Base-by-base conservation (phyloP, 2,888 invertebrate species). In the Himalopsyche tibetana region DNA sequence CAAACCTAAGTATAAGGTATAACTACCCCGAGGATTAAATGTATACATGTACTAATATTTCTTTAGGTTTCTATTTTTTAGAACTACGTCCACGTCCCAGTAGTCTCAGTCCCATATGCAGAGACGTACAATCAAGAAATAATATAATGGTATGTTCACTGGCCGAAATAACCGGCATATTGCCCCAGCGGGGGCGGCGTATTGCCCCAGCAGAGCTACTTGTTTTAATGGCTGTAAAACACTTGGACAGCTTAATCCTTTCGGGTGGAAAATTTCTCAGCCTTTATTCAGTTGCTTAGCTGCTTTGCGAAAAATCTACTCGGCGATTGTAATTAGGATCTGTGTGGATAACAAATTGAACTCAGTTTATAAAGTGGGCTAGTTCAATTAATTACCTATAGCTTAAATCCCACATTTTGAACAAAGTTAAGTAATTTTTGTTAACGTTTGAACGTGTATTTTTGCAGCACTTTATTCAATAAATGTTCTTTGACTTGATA, bases 191-290 rank as follows among this genome's bases (percentile, higher is more conserved):
- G 19, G 56, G n/a, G 56, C 56, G 17, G 56, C 56, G 9, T 51
- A 51, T 51, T 51, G 45, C 11, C 45, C 45, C 15, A 51, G 19
- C 63, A 63, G 28, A 63, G 63, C 63, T 19, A 63, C 63, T 63
- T 63, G 63, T 63, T 63, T 63, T 63, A 63, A 28, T 63, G 63
- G 63, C 63, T 63, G 63, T 63, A 63, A 63, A 63, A 63, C 63
- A 63, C 63, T 63, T 19, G 63, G 63, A 63, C 63, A 63, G 63
- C 63, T 28, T 63, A 63, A 63, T 63, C 63, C 63, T 63, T 63
- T 63, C 63, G 63, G 19, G n/a, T 63, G 63, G 63, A 63, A 63
- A 63, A 19, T 19, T 63, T 28, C 63, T 63, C 63, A 9, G 63
- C 63, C 63, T 63, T 63, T 63, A 63, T 63, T 63, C 28, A 63